Conservation (phyloP, 2,888 invertebrate species). For the Apotomis turbidana region DNA sequence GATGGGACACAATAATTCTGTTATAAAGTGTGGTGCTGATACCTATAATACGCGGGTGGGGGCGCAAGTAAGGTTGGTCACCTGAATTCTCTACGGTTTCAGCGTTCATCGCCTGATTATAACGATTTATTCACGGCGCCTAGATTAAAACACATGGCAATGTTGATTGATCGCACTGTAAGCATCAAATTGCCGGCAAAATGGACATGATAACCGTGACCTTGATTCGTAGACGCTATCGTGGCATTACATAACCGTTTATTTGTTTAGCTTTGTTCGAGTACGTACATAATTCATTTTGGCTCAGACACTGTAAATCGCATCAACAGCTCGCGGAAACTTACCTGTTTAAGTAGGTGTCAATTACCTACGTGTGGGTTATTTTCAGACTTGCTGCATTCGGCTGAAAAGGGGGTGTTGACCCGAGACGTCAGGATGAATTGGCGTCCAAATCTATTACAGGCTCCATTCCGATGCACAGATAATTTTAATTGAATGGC, state of each 20-base stretch:
- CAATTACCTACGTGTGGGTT: constrained; percentile 3
- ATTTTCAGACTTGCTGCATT: constrained; percentile 23
- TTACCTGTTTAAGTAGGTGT: not conserved
- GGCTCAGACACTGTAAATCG: not conserved
- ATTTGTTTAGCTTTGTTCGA: not conserved
- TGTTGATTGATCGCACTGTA: not conserved
- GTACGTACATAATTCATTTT: not conserved
- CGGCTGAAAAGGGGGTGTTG: constrained; percentile 35
- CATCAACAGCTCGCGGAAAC: not conserved
- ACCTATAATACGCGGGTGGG: not conserved
- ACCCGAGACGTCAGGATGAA: constrained; percentile 18
- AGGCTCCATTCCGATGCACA: constrained; percentile 14
- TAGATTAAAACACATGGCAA: constrained; percentile 22
- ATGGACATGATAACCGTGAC: constrained; percentile 14
- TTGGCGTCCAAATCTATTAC: constrained; percentile 19
- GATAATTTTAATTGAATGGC: not conserved
- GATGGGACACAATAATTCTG: too few relatives aligned
- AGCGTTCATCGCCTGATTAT: not conserved
- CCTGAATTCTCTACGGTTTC: not conserved
- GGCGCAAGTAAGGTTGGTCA: too few relatives aligned
- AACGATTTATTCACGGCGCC: constrained; percentile 12
- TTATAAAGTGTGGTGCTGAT: not conserved
- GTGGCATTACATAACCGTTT: not conserved
- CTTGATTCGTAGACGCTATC: constrained; percentile 18
- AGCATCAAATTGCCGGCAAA: constrained; percentile 1